phyloP scores from a whole-genome alignment of 2,113 vertebrate genomes.

The Hypanus sabinus region DNA sequence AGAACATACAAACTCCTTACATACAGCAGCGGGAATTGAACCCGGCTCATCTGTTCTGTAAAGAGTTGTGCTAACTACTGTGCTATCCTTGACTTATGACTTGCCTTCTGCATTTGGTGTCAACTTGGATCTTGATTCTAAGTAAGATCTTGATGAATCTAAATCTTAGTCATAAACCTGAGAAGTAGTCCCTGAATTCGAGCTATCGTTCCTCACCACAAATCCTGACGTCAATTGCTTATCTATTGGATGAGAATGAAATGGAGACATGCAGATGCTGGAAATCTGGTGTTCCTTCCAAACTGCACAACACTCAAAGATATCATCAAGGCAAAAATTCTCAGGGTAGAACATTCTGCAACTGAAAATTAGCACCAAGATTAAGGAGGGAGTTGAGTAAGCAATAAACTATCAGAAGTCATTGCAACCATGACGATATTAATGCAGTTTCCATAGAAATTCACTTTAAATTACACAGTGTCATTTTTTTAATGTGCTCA shows the following conservation, averaged over 20 bases:
- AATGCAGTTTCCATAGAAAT: slow-evolving; percentile 4
- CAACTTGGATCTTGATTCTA: neutral
- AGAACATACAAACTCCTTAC: too few species aligned
- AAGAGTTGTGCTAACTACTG: too few species aligned
- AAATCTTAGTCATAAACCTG: neutral
- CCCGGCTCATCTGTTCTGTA: too few species aligned
- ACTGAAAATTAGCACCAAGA: neutral
- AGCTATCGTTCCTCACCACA: neutral
- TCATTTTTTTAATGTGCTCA: neutral
- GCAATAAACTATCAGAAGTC: neutral
- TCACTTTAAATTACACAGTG: neutral
- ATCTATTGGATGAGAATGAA: neutral
- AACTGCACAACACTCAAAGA: neutral
- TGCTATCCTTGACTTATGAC: neutral
- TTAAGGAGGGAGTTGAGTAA: neutral
- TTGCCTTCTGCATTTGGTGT: neutral
- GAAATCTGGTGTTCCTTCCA: too few species aligned
- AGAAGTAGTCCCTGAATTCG: neutral
- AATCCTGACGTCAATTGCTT: neutral
- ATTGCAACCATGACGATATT: neutral
- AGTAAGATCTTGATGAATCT: neutral
- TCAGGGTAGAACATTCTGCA: neutral
- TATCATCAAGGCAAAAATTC: neutral
- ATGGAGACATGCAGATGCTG: too few species aligned
- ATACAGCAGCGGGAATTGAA: too few species aligned